These are phyloP conservation scores for Typhlomys cinereus DNA, from an alignment of 2,113 vertebrate species.

Conservation along the genomic window DNA sequence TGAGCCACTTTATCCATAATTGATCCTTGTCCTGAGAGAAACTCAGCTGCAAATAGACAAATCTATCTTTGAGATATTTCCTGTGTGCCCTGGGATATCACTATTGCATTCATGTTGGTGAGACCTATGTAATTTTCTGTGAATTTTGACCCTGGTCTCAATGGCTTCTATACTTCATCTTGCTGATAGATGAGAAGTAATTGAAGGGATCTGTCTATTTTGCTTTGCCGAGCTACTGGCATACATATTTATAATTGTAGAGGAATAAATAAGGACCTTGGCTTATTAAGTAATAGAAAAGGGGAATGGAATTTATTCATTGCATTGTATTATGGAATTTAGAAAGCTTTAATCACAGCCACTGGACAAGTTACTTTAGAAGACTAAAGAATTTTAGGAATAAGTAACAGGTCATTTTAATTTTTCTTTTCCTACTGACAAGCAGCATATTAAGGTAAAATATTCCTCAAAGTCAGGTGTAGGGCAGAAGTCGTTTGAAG, in stretches of 20 bases:
- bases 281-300: conserved; percentile 46
- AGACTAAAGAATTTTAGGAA: conserved; percentile 35
- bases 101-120: not conserved
- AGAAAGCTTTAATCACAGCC: conserved; percentile 63
- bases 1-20: conserved; percentile 1
- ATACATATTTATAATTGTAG: not conserved
- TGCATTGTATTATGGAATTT: conserved; percentile 54
- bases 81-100: not conserved
- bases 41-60: not conserved
- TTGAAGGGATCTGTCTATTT: not conserved
- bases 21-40: not conserved
- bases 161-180: not conserved
- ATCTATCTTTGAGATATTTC: not conserved
- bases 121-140: not conserved
- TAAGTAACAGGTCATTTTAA: not conserved
- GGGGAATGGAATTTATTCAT: conserved; percentile 57
- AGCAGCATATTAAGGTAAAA: conserved; percentile 32
- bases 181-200: not conserved
- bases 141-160: not conserved
- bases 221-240: not conserved
- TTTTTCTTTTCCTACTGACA: conserved; percentile 29
- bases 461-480: conserved; percentile 18
- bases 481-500: conserved; percentile 22
- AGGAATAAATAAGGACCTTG: not conserved
- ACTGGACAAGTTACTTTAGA: conserved; percentile 41